These are phyloP conservation scores for Microplitis deprimator DNA, from an alignment of 2,888 invertebrate genomes.

Conservation along the genomic window DNA sequence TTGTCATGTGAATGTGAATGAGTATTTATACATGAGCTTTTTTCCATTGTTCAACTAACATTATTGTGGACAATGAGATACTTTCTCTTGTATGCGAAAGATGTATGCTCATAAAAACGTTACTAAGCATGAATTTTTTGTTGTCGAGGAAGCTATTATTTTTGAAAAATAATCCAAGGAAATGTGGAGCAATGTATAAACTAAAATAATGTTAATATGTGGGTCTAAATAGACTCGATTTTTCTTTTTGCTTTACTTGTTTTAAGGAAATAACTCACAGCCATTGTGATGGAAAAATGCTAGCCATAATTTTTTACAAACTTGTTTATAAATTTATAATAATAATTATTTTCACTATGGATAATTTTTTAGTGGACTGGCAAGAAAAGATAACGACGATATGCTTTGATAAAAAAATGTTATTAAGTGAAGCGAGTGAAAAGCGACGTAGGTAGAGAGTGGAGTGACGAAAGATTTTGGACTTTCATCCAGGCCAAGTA, in stretches of 20 bases:
- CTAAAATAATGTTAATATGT: not conserved
- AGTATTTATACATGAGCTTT: not conserved
- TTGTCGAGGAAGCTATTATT: not conserved
- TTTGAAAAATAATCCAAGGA: not conserved
- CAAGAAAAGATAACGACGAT: no score
- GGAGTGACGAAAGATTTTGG: not conserved
- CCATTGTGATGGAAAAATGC: no score
- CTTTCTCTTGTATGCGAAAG: not conserved
- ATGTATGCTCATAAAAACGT: not conserved
- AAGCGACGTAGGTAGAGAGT: no score
- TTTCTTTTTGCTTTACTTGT: no score
- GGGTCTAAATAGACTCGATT: not conserved
- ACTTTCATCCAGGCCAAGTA: not conserved
- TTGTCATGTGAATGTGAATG: constrained; percentile 1
- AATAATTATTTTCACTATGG: no score
- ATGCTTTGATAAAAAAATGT: no score
- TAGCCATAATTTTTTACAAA: no score
- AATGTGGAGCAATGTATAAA: not conserved
- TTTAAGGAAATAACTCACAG: no score
- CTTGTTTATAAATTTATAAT: no score
- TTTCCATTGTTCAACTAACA: not conserved
- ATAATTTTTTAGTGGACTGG: no score
- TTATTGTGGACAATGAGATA: not conserved
- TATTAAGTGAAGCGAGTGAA: no score
- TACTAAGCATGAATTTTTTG: not conserved